Base-by-base conservation (phyloP, 2,888 invertebrate species). In the Caenorhabditis wallacei region DNA sequence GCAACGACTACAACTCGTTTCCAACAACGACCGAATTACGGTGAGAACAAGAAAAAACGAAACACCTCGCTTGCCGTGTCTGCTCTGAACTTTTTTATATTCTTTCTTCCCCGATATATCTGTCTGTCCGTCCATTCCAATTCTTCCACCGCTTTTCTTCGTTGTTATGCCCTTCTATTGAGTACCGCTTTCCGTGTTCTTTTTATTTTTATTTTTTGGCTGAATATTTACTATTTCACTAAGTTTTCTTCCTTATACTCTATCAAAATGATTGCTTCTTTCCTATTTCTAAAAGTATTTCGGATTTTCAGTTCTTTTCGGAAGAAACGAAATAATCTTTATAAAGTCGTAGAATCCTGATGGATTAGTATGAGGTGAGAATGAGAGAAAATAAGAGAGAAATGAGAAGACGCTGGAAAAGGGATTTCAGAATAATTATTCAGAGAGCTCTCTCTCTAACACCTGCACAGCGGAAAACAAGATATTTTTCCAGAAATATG, bases 31-130 rank as follows among this genome's bases (percentile, higher is more conserved):
- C 71, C 63, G 70, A 57, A 64, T 56, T 64, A 82, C 70, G 82
- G 82, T 82, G 82, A 82, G 82, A 76, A 59, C 51, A 20, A 26
- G 20, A 46, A 51, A 4, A n/a, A 22, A n/a, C n/a, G 54, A 63
- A 48, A 59, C 59, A 59, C 48, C 43, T 70, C 53, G 70, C 63
- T 70, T 79, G 71, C 64, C 71, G 70, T 71, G 79, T 71, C 59
- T 63, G 48, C 72, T 56, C 57, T 76, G 22, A 63, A 37, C 20
- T 46, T 46, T 53, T n/a, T n/a, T n/a, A n/a, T 51, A n/a, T 53
- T 54, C 61, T 51, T 30, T 48, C 18, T 18, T 18, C 46, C 18
- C 30, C 46, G 18, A n/a, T 48, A 48, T 48, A 5, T 69, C 80
- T 66, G 71, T 78, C 71, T 78, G 54, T 80, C 80, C 53, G 57